Evolutionary conservation across 2,888 invertebrate species (phyloP).

Genomic region (Pecten maximus): DNA sequence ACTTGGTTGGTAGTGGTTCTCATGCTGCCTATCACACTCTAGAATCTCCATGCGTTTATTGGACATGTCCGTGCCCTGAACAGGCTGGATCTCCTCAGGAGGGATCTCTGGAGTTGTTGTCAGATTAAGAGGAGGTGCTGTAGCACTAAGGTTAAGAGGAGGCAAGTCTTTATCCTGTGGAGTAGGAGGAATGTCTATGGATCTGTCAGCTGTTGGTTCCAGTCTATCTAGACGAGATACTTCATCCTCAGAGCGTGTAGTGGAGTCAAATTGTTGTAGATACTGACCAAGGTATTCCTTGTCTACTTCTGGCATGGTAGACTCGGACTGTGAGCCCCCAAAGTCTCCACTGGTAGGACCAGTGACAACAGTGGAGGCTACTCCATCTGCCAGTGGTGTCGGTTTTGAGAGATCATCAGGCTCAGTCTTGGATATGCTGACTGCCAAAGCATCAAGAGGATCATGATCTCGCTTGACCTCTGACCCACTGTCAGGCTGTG

Average conservation of each 20-base stretch:
- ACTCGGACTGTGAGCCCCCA: slow-evolving; percentile 53
- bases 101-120: slow-evolving; percentile 64
- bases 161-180: slow-evolving; percentile 53
- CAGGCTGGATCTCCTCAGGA: slow-evolving; percentile 48
- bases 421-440: slow-evolving; percentile 19
- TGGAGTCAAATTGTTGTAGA: slow-evolving; percentile 70
- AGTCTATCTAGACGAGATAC: slow-evolving; percentile 56
- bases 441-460: slow-evolving; percentile 40
- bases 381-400: not conserved
- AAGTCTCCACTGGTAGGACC: slow-evolving; percentile 55
- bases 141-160: slow-evolving; percentile 53
- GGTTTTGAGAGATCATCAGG: not conserved
- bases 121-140: slow-evolving; percentile 53
- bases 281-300: slow-evolving; percentile 78
- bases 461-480: slow-evolving; percentile 39
- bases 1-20: slow-evolving; percentile 63
- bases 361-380: not conserved
- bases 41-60: slow-evolving; percentile 74
- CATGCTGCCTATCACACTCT: slow-evolving; percentile 68
- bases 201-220: slow-evolving; percentile 40
- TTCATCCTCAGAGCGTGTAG: slow-evolving; percentile 57
- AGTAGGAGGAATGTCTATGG: slow-evolving; percentile 49
- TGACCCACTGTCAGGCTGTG: slow-evolving; percentile 40
- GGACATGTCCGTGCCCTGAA: slow-evolving; percentile 68
- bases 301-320: slow-evolving; percentile 72